Percentiles rank a stretch among this genome's conserved stretches.
Conservation (phyloP, 2,888 invertebrate species). For the Coenonympha arcania region DNA sequence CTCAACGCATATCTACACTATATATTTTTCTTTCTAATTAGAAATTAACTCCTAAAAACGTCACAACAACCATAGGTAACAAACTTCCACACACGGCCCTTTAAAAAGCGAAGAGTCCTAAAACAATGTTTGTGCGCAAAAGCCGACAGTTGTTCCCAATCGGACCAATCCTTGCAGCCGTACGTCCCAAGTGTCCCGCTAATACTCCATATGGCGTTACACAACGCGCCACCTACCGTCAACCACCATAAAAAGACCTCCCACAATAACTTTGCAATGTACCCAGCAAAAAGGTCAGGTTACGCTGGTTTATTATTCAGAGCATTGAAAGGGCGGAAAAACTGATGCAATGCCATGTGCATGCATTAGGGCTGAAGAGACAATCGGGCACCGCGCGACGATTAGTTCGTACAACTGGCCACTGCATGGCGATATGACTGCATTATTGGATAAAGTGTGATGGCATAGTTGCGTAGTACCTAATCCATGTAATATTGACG, state of each 20-base stretch:
- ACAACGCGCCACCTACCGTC: constrained; percentile 54
- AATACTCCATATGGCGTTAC: constrained; percentile 71
- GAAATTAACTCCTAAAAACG: no score
- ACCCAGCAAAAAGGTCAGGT: constrained; percentile 32
- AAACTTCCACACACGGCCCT: neutral
- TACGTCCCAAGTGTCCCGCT: constrained; percentile 67
- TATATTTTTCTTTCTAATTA: no score
- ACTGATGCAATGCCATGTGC: constrained; percentile 70
- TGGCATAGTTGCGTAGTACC: neutral
- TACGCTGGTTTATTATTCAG: constrained; percentile 50
- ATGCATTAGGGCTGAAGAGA: constrained; percentile 70
- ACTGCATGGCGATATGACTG: constrained; percentile 24
- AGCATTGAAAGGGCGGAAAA: constrained; percentile 58
- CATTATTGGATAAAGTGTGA: constrained; percentile 12
- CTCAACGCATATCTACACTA: no score
- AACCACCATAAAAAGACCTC: constrained; percentile 45
- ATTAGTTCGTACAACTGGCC: constrained; percentile 64
- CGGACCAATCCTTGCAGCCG: constrained; percentile 52
- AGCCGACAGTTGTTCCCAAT: constrained; percentile 67
- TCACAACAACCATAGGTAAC: no score
- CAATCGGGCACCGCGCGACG: constrained; percentile 55
- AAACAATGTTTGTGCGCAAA: constrained; percentile 50
- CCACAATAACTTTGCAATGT: constrained; percentile 16
- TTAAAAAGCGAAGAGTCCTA: constrained; percentile 25
- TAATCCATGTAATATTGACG: neutral